These are phyloP conservation scores for Mormyrops boulengeri DNA, from an alignment of 2,797 vertebrate species.

Conservation along the genomic window DNA sequence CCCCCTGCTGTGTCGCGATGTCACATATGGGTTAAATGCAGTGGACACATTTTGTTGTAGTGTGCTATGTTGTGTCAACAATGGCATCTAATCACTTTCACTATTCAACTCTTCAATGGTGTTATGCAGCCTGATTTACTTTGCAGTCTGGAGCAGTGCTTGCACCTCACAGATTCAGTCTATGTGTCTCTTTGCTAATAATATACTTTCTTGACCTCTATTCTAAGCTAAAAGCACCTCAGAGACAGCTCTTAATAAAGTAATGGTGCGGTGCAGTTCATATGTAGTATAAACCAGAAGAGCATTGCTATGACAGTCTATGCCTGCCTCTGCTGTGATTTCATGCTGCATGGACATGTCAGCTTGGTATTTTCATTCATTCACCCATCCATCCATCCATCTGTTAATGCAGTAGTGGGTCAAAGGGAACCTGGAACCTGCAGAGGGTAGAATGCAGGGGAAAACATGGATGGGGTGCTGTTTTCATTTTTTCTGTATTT, in stretches of 20 bases:
- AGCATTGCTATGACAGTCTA: not conserved
- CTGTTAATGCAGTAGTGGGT: not conserved
- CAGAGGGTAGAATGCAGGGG: not conserved
- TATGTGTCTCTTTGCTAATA: constrained; percentile 18
- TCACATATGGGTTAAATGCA: not conserved
- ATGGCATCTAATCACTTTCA: not conserved
- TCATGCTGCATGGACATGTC: not conserved
- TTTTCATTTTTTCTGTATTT: not conserved
- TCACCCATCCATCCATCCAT: not conserved
- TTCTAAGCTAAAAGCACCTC: not conserved
- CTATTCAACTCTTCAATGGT: not conserved
- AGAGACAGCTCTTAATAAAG: not conserved
- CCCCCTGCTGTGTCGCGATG: not conserved
- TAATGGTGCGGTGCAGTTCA: not conserved
- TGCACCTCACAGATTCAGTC: not conserved
- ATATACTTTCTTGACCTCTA: not conserved
- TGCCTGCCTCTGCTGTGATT: not conserved
- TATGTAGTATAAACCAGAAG: not conserved
- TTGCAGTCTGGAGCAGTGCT: not conserved
- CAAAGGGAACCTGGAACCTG: not conserved
- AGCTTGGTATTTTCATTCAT: not conserved
- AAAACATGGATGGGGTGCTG: not conserved
- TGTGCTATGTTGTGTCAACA: not conserved
- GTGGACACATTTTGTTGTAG: not conserved
- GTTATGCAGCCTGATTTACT: not conserved